These are phyloP conservation scores for Ericerus pela DNA, from an alignment of 1,140 invertebrate genomes.

Conservation along the genomic window DNA sequence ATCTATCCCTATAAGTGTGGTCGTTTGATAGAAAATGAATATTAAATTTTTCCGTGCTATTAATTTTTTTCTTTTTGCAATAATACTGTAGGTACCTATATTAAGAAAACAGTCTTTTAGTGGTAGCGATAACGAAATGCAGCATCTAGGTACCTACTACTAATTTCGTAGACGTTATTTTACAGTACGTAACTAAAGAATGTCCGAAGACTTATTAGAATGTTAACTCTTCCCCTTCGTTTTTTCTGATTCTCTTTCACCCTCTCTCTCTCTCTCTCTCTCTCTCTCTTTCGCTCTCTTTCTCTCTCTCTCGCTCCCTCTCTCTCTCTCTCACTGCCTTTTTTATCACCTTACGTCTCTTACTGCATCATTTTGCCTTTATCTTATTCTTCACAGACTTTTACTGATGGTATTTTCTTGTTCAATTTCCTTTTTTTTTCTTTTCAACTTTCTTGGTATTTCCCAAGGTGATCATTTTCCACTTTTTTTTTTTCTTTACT, in stretches of 20 bases:
- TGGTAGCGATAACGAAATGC: constrained; percentile 8
- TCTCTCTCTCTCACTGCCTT: no score
- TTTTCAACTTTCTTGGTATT: constrained; percentile 5
- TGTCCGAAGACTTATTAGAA: constrained; percentile 7
- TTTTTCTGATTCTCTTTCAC: no score
- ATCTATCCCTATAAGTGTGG: no score
- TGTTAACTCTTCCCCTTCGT: constrained; percentile 3
- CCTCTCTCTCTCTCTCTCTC: no score
- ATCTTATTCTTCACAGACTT: constrained; percentile 10
- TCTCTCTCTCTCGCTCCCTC: no score
- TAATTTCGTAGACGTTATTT: constrained; percentile 10
- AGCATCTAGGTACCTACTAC: no score
- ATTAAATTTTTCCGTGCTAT: constrained; percentile 5
- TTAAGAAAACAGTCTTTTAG: no score
- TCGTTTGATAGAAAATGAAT: constrained; percentile 4
- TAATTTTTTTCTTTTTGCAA: background rate
- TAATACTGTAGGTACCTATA: background rate
- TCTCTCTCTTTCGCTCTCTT: no score
- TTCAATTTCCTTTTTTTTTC: constrained; percentile 9
- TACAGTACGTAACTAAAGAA: constrained; percentile 1
- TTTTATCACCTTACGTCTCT: no score
- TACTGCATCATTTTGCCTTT: no score
- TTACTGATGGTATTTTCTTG: constrained; percentile 12
- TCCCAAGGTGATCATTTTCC: constrained; percentile 8
- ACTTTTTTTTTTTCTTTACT: background rate